Base-by-base conservation (phyloP, 53 echinoderm and acorn worm genomes). In the Hippasteria phrygiana region DNA sequence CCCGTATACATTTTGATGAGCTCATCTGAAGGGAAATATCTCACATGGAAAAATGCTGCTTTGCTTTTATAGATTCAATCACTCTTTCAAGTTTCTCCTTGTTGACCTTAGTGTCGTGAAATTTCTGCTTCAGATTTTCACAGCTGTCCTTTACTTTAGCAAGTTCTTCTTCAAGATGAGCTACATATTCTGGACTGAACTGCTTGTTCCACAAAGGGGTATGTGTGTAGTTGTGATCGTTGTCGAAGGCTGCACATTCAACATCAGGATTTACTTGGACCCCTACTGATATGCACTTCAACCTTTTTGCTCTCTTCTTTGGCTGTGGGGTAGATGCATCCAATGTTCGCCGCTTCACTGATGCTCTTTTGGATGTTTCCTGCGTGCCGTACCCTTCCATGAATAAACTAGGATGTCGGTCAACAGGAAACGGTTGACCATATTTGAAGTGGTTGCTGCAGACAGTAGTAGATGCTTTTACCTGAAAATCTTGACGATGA, bases 381-480 rank as follows among this genome's bases (percentile, higher is more conserved):
- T 66, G 88, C 33, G 46, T 45, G 40, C 10, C 16, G 32, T 75
- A 75, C 17, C 85, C 90, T 34, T 64, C 83, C 59, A 90, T 1
- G 47, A 84, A 90, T 28, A 90, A 43, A 34, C 65, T 29, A 35
- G 90, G 90, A 50, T 90, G 66, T 3, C 27, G 90, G 10, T 90
- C 90, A 45, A 11, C 32, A 24, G 62, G 33, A 90, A 37, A 90
- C 27, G 90, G 90, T 54, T 84, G 54, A 2, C 80, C 89, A 41
- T 89, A 71, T 71, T 80, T 42, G 46, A 89, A 89, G 56, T 89
- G 89, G 80, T 89, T 89, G 73, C 89, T 89, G 89, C 89, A 89
- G 40, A 89, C 89, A 29, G 0, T 80, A 0, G 89, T 89, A 11
- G 80, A 71, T 13, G 71, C 65, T 32, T 17, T 55, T 0, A 78